phyloP scores from a whole-genome alignment of 2,113 vertebrate genomes.

The Eleginops maclovinus region DNA sequence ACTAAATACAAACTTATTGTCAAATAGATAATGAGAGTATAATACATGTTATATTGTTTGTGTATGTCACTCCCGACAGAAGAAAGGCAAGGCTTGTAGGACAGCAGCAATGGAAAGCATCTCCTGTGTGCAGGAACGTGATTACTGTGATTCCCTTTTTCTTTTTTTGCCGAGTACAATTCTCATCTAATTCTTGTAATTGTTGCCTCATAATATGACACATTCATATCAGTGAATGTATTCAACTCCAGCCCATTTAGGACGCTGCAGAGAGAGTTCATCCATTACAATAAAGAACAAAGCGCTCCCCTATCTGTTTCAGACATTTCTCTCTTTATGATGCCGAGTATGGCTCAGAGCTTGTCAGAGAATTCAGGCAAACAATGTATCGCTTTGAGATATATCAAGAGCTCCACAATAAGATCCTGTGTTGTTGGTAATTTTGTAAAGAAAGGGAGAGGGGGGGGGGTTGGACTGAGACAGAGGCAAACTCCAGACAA shows the following conservation, averaged over 20 bases:
- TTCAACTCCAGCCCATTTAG: slow-evolving; percentile 60
- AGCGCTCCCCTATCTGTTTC: slow-evolving; percentile 65
- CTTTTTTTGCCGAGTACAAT: slow-evolving; percentile 44
- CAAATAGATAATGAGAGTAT: too few relatives aligned
- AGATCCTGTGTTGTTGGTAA: slow-evolving; percentile 62
- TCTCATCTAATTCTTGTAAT: slow-evolving; percentile 76
- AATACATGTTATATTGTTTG: not conserved
- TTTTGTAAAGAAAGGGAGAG: slow-evolving; percentile 38
- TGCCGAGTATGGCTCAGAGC: slow-evolving; percentile 58
- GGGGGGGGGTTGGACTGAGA: slow-evolving; percentile 7
- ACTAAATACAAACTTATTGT: not conserved
- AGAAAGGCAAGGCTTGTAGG: slow-evolving; percentile 13
- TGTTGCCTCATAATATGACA: slow-evolving; percentile 74
- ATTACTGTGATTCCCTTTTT: slow-evolving; percentile 36
- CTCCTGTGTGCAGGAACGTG: slow-evolving; percentile 56
- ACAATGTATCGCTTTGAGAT: slow-evolving; percentile 71
- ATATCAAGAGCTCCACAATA: slow-evolving; percentile 60
- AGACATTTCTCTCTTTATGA: slow-evolving; percentile 61
- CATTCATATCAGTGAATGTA: slow-evolving; percentile 59
- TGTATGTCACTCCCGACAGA: slow-evolving; percentile 2
- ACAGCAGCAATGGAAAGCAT: slow-evolving; percentile 24
- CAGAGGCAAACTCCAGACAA: slow-evolving; percentile 72
- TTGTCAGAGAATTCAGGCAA: slow-evolving; percentile 55
- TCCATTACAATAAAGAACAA: slow-evolving; percentile 71
- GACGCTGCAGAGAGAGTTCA: slow-evolving; percentile 57